phyloP scores from a whole-genome alignment of 2,888 invertebrate species.

The Steromphala cineraria region DNA sequence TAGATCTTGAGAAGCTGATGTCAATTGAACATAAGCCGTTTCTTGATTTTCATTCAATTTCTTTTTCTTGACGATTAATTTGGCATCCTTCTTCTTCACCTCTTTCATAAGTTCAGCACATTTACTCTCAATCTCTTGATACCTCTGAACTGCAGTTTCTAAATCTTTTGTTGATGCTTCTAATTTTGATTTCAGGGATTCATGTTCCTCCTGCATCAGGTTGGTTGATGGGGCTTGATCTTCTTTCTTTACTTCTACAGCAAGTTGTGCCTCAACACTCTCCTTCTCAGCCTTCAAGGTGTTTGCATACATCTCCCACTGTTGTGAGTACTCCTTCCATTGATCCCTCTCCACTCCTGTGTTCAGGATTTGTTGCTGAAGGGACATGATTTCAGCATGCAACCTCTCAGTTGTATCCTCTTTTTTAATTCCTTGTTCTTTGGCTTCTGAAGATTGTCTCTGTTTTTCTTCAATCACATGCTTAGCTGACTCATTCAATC shows the following conservation, averaged over 20 bases:
- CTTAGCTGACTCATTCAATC: neutral
- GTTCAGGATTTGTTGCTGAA: neutral
- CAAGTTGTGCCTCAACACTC: neutral
- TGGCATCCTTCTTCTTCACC: conserved; percentile 55
- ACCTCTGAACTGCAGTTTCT: conserved; percentile 14
- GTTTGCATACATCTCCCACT: neutral
- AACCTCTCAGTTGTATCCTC: neutral
- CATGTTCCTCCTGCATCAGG: neutral
- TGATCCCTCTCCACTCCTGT: neutral
- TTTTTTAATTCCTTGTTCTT: neutral
- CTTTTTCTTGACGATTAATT: conserved; percentile 44
- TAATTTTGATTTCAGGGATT: neutral
- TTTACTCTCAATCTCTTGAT: conserved; percentile 33
- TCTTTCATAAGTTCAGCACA: conserved; percentile 40
- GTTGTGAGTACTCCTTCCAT: conserved; percentile 11
- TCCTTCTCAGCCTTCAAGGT: neutral
- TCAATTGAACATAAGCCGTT: neutral
- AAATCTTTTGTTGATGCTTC: neutral
- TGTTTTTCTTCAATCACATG: neutral
- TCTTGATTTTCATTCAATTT: conserved; percentile 15
- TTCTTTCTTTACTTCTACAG: neutral
- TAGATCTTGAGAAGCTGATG: neutral
- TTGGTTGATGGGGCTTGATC: neutral
- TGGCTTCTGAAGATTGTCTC: neutral
- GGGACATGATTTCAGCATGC: neutral